Evolutionary conservation across 1,140 invertebrate genomes (phyloP), one percentile per base, ranked within the genome.

Genomic region (Plectrocnemia conspersa): DNA sequence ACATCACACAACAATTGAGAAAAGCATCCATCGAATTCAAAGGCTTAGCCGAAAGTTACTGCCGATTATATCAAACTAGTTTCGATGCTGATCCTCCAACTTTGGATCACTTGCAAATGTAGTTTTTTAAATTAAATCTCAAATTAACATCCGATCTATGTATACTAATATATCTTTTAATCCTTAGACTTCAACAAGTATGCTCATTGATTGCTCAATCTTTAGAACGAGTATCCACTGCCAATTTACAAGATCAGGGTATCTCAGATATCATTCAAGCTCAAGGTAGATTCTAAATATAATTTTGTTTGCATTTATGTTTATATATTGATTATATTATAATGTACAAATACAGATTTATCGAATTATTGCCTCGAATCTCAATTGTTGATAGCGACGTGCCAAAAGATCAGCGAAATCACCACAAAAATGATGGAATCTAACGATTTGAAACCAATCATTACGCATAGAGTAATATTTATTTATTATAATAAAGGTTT

Each of bases 51-150:
- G 83, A 87, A 22, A 78, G 83, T 32, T 93, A 92, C 68, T 86
- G 83, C 53, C 83, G 83, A 56, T 75, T 97, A 1, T 95, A 94
- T 66, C 86, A 93, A 66, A 89, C 89, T 13, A 89, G 91, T 29
- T 97, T 97, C 76, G 91, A 97, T 78, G 92, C 93, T 7, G 92
- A 97, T 76, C 82, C 84, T 27, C 79, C 82, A 7, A 89, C 89
- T n/a, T 70, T 95, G 40, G 74, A 83, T 24, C 91, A 92, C 64
- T 81, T 97, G 2, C 76, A 82, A 64, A 79, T 83, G 69, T 80
- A 74, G 73, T 0, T 66, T 71, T 21, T 56, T 70, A 9, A 64
- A 64, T 2, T n/a, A 56, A 69, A 48, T 68, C 70, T 18, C 65
- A 70, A 33, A 63, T 70, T 1, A 68, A 69, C 7, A 69, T n/a